A percentile compares a stretch with the other conserved stretches of the same genome.
phyloP scores from a whole-genome alignment of 2,113 vertebrate genomes.

The Psittacara wagleri region DNA sequence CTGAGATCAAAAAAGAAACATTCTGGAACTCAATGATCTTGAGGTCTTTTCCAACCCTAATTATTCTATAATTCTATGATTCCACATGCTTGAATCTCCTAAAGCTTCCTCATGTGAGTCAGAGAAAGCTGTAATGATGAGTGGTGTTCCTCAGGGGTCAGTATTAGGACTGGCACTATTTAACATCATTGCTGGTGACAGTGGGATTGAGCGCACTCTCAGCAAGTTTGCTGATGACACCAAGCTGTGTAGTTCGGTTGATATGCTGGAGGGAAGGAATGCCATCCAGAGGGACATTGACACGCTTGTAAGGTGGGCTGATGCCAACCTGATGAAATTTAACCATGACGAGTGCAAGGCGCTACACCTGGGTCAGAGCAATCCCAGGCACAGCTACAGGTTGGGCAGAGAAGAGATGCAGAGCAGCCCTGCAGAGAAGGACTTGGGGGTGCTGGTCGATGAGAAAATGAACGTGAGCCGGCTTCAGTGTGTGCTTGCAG shows the following conservation, averaged over 20 bases:
- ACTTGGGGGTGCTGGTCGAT: no score
- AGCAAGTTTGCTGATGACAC: not conserved
- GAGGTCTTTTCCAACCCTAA: not conserved
- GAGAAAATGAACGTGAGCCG: no score
- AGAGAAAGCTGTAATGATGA: not conserved
- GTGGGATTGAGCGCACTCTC: not conserved
- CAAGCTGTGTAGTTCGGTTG: not conserved
- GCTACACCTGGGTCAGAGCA: no score
- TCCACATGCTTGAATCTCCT: not conserved
- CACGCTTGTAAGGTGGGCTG: no score
- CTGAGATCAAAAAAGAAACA: conserved; percentile 1
- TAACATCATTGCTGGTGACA: not conserved
- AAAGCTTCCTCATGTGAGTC: not conserved
- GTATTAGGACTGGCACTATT: not conserved
- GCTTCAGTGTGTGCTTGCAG: not conserved
- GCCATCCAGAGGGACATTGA: no score
- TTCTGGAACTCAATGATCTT: not conserved
- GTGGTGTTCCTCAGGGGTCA: not conserved
- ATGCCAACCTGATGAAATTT: no score
- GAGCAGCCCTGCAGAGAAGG: no score
- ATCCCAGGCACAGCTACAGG: no score
- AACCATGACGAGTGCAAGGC: no score
- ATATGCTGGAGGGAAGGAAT: not conserved
- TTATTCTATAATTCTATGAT: not conserved
- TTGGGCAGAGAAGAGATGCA: no score